Base-by-base conservation (phyloP, 2,113 vertebrate species). In the Erythrocebus patas region DNA sequence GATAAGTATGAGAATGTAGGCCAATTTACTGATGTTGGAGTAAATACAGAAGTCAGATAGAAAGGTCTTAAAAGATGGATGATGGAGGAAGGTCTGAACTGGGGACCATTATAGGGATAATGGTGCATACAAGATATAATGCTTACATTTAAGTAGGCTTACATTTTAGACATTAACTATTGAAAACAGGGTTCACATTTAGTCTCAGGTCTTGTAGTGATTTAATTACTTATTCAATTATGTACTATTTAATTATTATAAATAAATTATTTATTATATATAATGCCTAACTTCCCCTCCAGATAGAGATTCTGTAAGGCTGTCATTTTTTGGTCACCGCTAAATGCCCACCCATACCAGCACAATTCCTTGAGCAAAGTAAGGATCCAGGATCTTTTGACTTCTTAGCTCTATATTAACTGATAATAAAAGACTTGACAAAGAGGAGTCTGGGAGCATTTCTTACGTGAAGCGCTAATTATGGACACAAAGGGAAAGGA, bases 381-480 rank as follows among this genome's bases (percentile, higher is more conserved):
- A 50, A 35, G 35, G 35, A 86, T 22, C 76, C 35, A 43, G 18
- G 38, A 70, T 59, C 57, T 66, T 97, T 76, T 57, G 57, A 59
- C 18, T 86, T 91, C 48, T n/a, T 57, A 35, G n/a, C n/a, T 78
- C 16, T 78, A 1, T 30, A 48, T 68, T 81, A 78, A 91, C 9
- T 73, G 73, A 43, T 52, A 72, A 38, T 45, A 81, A 81, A 68
- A 87, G 13, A 40, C 6, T 35, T 16, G 55, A 76, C 35, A 61
- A 91, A 85, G 50, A 78, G 68, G 87, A 88, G 40, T 7, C 35
- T 83, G n/a, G 6, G 30, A 64, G 48, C 59, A 93, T 76, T 82
- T 97, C 55, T 85, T 79, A 59, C 70, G 78, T 35, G 92, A 88
- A 91, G 50, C 10, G 50, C 93, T 89, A 92, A 84, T 79, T 89